Conservation (phyloP, 2,888 invertebrate genomes). For the Eupsilia transversa region DNA sequence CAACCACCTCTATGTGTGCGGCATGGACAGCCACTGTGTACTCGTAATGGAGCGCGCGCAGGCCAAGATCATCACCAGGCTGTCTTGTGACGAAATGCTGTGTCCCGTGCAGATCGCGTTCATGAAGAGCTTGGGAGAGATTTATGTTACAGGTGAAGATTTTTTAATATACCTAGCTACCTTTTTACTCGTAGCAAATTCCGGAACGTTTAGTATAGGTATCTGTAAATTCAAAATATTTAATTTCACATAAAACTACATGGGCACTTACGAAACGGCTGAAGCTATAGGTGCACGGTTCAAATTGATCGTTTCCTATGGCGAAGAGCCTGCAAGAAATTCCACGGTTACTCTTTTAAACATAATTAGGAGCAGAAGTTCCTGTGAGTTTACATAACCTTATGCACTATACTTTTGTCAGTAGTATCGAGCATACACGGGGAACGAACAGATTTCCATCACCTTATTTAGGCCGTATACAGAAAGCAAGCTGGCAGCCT, state of each 20-base stretch:
- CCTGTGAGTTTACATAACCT: neutral
- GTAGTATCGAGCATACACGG: neutral
- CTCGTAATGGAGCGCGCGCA: constrained; percentile 87
- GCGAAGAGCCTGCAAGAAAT: neutral
- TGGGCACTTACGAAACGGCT: neutral
- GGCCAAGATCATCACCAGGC: constrained; percentile 88
- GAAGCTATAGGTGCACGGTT: neutral
- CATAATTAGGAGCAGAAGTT: neutral
- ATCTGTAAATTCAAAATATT: neutral
- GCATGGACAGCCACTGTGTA: constrained; percentile 92
- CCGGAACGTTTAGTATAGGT: neutral
- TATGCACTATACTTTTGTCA: neutral
- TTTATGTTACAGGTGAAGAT: constrained; percentile 89
- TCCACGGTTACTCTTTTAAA: neutral
- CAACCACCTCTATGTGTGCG: constrained; percentile 91
- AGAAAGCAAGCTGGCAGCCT: too few relatives aligned
- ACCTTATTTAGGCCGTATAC: too few relatives aligned
- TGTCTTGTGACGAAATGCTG: constrained; percentile 90
- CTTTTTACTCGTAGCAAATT: neutral
- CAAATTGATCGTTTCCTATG: neutral
- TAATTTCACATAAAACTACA: neutral
- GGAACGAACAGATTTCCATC: neutral
- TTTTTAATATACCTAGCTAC: neutral
- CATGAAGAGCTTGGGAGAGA: constrained; percentile 89
- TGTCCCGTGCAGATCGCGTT: constrained; percentile 92